These are phyloP conservation scores for Xenops minutus DNA, from an alignment of 2,797 vertebrate genomes.

Conservation along the genomic window DNA sequence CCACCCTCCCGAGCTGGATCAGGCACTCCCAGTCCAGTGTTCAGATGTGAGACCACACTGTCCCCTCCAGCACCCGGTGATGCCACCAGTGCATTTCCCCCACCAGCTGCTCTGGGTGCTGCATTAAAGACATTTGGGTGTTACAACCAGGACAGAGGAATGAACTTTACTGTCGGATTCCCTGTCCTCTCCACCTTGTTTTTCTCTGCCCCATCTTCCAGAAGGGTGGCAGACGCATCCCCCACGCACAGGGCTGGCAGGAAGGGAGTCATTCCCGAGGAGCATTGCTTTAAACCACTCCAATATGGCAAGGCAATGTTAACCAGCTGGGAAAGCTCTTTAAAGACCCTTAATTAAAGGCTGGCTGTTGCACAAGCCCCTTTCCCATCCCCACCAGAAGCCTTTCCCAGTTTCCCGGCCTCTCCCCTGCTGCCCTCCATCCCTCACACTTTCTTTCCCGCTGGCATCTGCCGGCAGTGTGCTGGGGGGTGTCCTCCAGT, in stretches of 20 bases:
- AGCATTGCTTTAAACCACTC: slow-evolving; percentile 68
- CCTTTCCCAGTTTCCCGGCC: background rate
- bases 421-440: background rate
- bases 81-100: fast-evolving
- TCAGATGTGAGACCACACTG: fast-evolving
- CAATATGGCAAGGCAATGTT: slow-evolving; percentile 65
- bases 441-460: slow-evolving; percentile 24
- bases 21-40: fast-evolving
- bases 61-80: background rate
- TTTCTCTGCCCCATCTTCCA: background rate
- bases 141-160: background rate
- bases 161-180: fast-evolving
- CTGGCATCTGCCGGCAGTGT: slow-evolving; percentile 49
- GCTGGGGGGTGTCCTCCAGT: background rate
- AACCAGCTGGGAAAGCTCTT: slow-evolving; percentile 69
- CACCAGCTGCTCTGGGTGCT: fast-evolving
- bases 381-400: slow-evolving; percentile 34
- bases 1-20: background rate
- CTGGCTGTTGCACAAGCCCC: slow-evolving; percentile 46
- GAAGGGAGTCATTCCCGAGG: slow-evolving; percentile 42
- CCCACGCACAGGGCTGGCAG: background rate
- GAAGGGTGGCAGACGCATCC: background rate
- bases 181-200: background rate
- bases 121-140: fast-evolving
- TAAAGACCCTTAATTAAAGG: slow-evolving; percentile 72